Percentiles rank a stretch among this genome's conserved stretches.
phyloP scores from a whole-genome alignment of 2,888 invertebrate species.

The Spilosoma lubricipeda region DNA sequence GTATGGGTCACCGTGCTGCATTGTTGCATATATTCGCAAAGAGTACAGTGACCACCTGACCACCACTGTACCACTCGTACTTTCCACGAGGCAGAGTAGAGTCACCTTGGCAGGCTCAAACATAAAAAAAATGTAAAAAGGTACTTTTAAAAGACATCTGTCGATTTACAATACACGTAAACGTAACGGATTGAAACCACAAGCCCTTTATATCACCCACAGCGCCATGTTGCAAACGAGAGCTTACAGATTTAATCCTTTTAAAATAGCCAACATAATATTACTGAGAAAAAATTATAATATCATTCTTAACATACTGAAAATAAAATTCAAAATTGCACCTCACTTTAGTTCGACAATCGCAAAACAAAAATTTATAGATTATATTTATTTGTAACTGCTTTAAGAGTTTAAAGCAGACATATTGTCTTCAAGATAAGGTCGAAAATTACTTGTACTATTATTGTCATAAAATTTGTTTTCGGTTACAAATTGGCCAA shows the following conservation, averaged over 20 bases:
- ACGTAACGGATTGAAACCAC: slow-evolving; percentile 36
- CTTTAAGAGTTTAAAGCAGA: background rate
- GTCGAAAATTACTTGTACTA: background rate
- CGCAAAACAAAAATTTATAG: background rate
- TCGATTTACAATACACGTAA: background rate
- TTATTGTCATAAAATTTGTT: slow-evolving; percentile 8
- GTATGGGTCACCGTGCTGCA: too few species aligned
- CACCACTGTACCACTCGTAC: too few species aligned
- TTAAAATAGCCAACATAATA: slow-evolving; percentile 23
- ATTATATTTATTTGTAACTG: background rate
- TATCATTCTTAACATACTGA: background rate
- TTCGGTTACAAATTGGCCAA: slow-evolving; percentile 15
- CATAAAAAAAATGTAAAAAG: background rate
- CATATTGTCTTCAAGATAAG: background rate
- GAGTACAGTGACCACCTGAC: too few species aligned
- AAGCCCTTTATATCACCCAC: slow-evolving; percentile 26
- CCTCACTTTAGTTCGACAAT: background rate
- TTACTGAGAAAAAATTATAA: background rate
- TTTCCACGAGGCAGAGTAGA: too few species aligned
- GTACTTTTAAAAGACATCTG: background rate
- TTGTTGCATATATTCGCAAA: too few species aligned
- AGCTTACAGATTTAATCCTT: slow-evolving; percentile 40
- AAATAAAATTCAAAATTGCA: background rate
- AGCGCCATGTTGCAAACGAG: slow-evolving; percentile 52
- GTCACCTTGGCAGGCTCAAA: too few species aligned